Conservation (phyloP, 2,888 invertebrate species). For the Lepidocyrtinus sp. region DNA sequence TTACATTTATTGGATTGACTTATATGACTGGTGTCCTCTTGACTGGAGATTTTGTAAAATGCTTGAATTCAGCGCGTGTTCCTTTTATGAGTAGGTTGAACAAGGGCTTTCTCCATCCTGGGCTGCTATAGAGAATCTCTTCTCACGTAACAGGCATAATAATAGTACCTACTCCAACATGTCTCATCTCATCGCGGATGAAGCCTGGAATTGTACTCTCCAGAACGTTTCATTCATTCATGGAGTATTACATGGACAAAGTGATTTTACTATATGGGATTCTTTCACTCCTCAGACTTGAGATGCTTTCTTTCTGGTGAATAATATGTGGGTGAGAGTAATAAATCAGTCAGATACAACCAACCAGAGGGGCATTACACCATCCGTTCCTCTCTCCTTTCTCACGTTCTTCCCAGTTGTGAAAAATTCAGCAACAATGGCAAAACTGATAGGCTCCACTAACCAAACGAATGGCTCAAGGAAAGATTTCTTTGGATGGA, state of each 20-base stretch:
- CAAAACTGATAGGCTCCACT: background rate
- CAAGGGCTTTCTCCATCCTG: background rate
- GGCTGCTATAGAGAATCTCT: background rate
- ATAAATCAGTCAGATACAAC: constrained; percentile 49
- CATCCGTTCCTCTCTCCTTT: constrained; percentile 45
- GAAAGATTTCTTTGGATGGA: background rate
- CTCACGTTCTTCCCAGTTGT: background rate
- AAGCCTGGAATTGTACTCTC: constrained; percentile 24
- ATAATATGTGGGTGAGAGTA: constrained; percentile 53
- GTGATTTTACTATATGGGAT: constrained; percentile 8
- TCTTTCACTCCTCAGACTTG: constrained; percentile 28
- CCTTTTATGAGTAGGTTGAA: background rate
- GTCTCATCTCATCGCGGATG: constrained; percentile 33
- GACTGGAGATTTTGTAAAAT: background rate
- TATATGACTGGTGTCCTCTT: background rate
- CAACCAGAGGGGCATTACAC: constrained; percentile 47
- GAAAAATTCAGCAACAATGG: background rate
- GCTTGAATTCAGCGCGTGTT: background rate
- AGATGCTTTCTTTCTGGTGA: constrained; percentile 31
- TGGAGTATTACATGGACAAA: constrained; percentile 31
- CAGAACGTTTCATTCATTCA: background rate
- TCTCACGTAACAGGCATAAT: constrained; percentile 23
- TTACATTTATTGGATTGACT: background rate
- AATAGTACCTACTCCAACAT: constrained; percentile 32
- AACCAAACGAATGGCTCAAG: background rate